Base-by-base conservation (phyloP, 2,113 vertebrate genomes). In the Daboia siamensis region DNA sequence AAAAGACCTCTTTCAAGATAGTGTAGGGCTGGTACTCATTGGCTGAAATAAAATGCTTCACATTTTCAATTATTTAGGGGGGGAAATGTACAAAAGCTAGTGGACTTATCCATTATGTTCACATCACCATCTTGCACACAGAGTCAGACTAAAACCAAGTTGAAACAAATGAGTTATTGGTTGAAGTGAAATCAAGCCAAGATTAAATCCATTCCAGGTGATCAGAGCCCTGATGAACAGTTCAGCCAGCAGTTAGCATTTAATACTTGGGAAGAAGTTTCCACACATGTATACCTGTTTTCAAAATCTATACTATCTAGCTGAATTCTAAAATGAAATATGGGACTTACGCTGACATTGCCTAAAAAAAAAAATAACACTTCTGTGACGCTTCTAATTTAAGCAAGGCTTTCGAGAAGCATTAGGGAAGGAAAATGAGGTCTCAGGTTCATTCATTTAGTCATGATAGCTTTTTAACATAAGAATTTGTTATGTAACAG, bases 211-310 rank as follows among this genome's bases (percentile, higher is more conserved):
- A n/a, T 91, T 84, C 64, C 56, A 69, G 94, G 74, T 0, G 0
- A 39, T 64, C 69, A 61, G 91, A 94, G 54, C 46, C 24, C 2
- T 92, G 1, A 0, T 21, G 51, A 86, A 86, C 39, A 1, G 33
- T 80, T 74, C 85, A 52, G 86, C 91, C 91, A 93, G 59, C 64
- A 92, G 89, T 33, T 0, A 0, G 26, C 33, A 56, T 0, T 0
- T 91, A 86, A 91, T 88, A 86, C 52, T 90, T 48, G 24, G 64
- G 84, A 86, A 87, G 56, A 87, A 56, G 51, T 46, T 94, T 90
- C 91, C 61, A 46, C 87, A 84, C 89, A 93, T 52, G 44, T 23
- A 23, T 51, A 64, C 89, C 80, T 90, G 9, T 26, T 59, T 11
- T 69, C 6, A 6, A 15, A 90, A 57, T 55, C 48, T 44, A 57